phyloP scores from a whole-genome alignment of 64 coral and sea anemone genomes.

The Dendrophyllia cribrosa region DNA sequence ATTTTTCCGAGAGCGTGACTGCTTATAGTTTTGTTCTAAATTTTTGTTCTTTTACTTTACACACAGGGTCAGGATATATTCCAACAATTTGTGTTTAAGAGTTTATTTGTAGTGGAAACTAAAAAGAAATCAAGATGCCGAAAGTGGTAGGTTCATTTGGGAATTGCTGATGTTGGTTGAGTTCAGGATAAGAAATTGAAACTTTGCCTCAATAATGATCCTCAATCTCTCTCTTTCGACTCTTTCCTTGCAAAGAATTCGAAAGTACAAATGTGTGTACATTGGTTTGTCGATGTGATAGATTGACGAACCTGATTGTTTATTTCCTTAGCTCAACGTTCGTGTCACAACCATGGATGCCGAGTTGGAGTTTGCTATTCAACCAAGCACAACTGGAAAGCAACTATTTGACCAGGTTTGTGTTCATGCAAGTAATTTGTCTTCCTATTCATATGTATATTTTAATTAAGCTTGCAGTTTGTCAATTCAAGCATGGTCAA shows the following conservation, averaged over 20 bases:
- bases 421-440: not conserved
- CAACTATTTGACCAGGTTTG: conserved; percentile 98
- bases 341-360: conserved; percentile 95
- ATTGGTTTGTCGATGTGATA: not conserved
- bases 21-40: not conserved
- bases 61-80: not conserved
- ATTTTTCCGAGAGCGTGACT: conserved; percentile 3
- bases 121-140: conserved; percentile 68
- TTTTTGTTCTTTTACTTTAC: conserved; percentile 4
- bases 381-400: conserved; percentile 94
- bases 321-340: conserved; percentile 81
- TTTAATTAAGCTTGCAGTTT: conserved; percentile 15
- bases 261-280: not conserved
- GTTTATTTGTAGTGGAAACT: conserved; percentile 26
- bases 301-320: not conserved
- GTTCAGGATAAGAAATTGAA: not conserved
- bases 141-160: conserved; percentile 74
- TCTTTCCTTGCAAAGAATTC: not conserved
- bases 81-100: not conserved
- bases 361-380: conserved; percentile 96
- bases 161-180: not conserved
- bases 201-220: too few species aligned
- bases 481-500: not conserved
- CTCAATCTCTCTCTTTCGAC: not conserved
- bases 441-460: not conserved